These are phyloP conservation scores for Auanema sp. DNA, from an alignment of 2,888 invertebrate genomes.

Conservation along the genomic window DNA sequence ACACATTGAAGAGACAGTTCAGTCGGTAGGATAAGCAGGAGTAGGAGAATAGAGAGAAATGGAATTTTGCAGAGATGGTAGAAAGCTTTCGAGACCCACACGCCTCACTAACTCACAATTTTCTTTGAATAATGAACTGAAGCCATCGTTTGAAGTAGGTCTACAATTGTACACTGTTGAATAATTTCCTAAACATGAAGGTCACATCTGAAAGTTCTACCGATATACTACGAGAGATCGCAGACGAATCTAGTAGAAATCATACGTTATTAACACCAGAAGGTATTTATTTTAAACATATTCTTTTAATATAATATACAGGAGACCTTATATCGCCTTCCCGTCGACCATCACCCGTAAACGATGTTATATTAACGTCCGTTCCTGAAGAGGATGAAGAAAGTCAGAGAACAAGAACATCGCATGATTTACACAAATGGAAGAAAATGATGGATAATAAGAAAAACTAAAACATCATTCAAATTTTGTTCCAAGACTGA, in stretches of 20 bases:
- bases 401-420: constrained; percentile 28
- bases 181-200: constrained; percentile 12
- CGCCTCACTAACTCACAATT: constrained; percentile 23
- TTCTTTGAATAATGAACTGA: constrained; percentile 14
- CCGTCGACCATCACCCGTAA: constrained; percentile 22
- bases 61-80: constrained; percentile 9
- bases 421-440: constrained; percentile 28
- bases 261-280: constrained; percentile 10
- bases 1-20: constrained; percentile 28
- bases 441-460: constrained; percentile 6
- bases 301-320: background rate
- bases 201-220: constrained; percentile 21
- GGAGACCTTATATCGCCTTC: constrained; percentile 8
- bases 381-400: constrained; percentile 45
- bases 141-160: background rate
- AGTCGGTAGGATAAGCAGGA: constrained; percentile 9
- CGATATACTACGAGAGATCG: constrained; percentile 30
- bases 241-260: constrained; percentile 24
- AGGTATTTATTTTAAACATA: background rate
- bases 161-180: background rate
- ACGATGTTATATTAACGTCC: constrained; percentile 28
- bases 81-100: constrained; percentile 30
- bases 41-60: background rate
- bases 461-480: background rate
- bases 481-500: too few species aligned